These are phyloP conservation scores for Leucopsar rothschildi DNA, from an alignment of 2,113 vertebrate species.

Conservation along the genomic window DNA sequence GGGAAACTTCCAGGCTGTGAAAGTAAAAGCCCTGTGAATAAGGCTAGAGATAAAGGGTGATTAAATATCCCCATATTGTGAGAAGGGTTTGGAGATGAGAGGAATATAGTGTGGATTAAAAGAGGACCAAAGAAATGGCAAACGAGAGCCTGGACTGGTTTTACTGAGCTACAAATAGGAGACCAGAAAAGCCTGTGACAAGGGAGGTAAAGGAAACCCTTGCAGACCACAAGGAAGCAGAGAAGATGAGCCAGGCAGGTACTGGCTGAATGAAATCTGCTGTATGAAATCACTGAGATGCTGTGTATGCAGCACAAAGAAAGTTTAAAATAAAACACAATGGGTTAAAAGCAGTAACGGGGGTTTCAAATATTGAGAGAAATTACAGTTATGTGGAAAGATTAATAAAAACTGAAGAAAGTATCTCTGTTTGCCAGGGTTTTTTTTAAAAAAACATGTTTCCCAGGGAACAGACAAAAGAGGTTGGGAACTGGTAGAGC, in stretches of 20 bases:
- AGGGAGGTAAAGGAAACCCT: neutral
- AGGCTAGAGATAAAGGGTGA: neutral
- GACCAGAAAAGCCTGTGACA: neutral
- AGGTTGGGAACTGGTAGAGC: accelerated
- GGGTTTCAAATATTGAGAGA: neutral
- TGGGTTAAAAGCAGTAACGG: neutral
- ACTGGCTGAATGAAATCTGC: neutral
- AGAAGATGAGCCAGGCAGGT: neutral
- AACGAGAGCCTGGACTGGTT: neutral
- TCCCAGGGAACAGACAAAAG: neutral
- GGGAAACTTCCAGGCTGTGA: neutral
- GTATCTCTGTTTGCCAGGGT: accelerated
- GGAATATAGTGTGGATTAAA: neutral
- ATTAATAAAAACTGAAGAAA: neutral
- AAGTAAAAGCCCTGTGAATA: neutral
- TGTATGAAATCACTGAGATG: neutral
- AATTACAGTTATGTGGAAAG: neutral
- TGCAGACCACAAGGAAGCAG: neutral
- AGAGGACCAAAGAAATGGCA: neutral
- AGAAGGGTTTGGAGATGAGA: neutral
- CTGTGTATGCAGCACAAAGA: neutral
- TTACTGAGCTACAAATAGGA: neutral
- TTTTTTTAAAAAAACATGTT: neutral
- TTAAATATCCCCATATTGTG: neutral
- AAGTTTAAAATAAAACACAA: neutral